Evolutionary conservation across 2,113 vertebrate genomes (phyloP), one percentile per base, ranked within the genome.

Genomic region (Engraulis encrasicolus): DNA sequence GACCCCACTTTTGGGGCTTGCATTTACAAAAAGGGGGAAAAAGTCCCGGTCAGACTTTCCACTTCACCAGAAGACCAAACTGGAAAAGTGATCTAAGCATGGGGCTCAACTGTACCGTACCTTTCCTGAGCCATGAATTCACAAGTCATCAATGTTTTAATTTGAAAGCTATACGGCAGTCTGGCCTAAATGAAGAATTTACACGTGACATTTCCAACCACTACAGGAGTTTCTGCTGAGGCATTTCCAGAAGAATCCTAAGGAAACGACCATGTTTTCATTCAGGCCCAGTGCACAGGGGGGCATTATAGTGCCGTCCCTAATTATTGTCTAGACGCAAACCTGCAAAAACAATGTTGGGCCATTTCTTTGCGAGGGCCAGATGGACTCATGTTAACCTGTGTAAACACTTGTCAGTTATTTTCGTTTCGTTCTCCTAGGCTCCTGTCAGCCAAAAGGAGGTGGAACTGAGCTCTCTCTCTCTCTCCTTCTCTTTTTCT

Each of bases 61-160:
- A 34, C 66, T 74, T 74, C 27, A 36, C 2, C 18, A n/a, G 27
- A 27, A 23, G 2, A 71, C 20, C 27, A 40, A 12, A 49, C 78
- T 31, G 12, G 48, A 20, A 40, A 84, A 81, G 58, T 2, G 36
- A 49, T 27, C 80, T 20, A 2, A 40, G 78, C 83, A 81, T 80
- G 66, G 78, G 18, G 12, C 36, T 23, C 85, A 85, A 66, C 78
- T 66, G n/a, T 36, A 34, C 66, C 31, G 17, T 31, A 34, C 27
- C 27, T 74, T 74, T 74, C 66, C 34, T 36, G 14, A 74, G 34
- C 66, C 66, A 74, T 31, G 12, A 74, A 74, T 71, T 71, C 61
- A 31, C 37, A 36, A 31, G 7, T 80, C 48, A 38, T 48, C 38
- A 80, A 88, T 83, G 82, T 88, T 89, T 89, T 84, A 80, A 85